Percentiles rank a stretch among this genome's conserved stretches.
Conservation (phyloP, 2,797 vertebrate genomes). For the Rousettus madagascariensis region DNA sequence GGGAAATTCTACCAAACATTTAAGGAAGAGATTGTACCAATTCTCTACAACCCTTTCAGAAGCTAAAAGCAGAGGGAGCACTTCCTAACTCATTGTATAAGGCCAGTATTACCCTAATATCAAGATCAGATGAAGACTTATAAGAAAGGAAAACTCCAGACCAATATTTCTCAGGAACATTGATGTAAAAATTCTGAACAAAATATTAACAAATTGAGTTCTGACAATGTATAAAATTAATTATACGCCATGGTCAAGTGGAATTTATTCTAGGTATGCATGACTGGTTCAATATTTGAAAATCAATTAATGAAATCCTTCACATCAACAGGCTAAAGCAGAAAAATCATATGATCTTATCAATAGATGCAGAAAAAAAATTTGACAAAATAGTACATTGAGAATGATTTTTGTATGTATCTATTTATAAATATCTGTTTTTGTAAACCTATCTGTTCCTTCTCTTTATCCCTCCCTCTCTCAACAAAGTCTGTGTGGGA, state of each 20-base stretch:
- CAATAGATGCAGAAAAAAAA: neutral
- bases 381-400: neutral
- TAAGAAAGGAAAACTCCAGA: neutral
- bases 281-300: neutral
- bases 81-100: neutral
- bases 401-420: slow-evolving; percentile 19
- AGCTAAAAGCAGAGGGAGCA: neutral
- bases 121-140: neutral
- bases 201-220: neutral
- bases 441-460: neutral
- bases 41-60: neutral
- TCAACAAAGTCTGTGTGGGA: neutral
- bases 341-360: neutral
- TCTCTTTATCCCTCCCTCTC: neutral
- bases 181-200: neutral
- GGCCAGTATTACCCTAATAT: neutral
- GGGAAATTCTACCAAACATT: neutral
- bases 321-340: neutral
- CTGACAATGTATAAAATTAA: neutral
- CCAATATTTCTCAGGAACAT: neutral
- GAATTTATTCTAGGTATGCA: neutral
- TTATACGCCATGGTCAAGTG: neutral
- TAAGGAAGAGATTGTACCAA: neutral
- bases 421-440: neutral
- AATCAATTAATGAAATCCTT: neutral